phyloP scores from a whole-genome alignment of 2,888 invertebrate species.

The Lypha dubia region DNA sequence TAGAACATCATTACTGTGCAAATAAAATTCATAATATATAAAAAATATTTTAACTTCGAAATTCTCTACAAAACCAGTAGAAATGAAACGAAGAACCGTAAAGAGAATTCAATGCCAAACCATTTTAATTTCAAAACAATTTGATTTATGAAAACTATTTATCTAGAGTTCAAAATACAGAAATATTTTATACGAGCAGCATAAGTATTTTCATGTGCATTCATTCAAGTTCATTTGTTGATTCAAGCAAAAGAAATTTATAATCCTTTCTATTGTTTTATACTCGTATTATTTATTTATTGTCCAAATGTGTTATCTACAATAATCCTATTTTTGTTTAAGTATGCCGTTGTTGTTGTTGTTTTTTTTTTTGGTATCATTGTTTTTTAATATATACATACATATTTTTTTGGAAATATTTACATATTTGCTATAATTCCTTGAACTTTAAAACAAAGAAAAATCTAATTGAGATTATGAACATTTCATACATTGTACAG shows the following conservation, averaged over 20 bases:
- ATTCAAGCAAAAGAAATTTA: not conserved
- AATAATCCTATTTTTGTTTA: constrained; percentile 45
- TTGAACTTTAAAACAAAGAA: constrained; percentile 64
- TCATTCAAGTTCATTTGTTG: not conserved
- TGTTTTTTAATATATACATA: constrained; percentile 23
- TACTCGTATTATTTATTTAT: no score
- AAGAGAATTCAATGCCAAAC: not conserved
- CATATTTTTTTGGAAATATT: constrained; percentile 27
- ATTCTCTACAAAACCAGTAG: not conserved
- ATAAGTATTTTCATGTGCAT: no score
- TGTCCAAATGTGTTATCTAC: constrained; percentile 44
- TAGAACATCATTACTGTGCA: no score
- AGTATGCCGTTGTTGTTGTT: not conserved
- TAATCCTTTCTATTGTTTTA: constrained; percentile 50
- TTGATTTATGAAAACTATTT: not conserved
- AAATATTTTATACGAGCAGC: not conserved
- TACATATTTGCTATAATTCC: constrained; percentile 54
- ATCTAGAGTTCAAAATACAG: not conserved
- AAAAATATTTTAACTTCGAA: no score
- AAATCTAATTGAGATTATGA: constrained; percentile 26
- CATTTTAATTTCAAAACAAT: not conserved
- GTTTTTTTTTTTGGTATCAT: not conserved
- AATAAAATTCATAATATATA: no score
- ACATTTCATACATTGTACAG: constrained; percentile 1
- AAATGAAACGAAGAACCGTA: not conserved